Conservation (phyloP, 2,888 invertebrate species). For the Pyrocoelia pectoralis region DNA sequence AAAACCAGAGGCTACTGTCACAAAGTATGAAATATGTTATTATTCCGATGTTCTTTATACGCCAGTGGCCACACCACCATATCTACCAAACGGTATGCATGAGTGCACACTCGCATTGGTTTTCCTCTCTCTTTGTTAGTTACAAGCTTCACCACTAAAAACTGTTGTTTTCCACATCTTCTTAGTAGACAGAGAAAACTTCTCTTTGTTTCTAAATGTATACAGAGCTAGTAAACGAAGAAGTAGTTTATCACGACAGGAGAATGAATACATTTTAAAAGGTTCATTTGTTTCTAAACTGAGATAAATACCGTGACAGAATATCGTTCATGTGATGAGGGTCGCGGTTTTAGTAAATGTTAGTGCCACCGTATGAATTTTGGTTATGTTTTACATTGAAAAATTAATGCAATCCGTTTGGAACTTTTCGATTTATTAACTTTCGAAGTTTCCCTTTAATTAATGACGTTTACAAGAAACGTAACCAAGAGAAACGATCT, state of each 20-base stretch:
- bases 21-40: constrained; percentile 31
- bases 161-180: constrained; percentile 8
- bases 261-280: constrained; percentile 29
- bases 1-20: constrained; percentile 34
- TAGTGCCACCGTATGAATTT: constrained; percentile 25
- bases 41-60: constrained; percentile 34
- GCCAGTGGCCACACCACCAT: constrained; percentile 22
- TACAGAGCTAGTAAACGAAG: constrained; percentile 15
- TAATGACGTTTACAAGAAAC: constrained; percentile 21
- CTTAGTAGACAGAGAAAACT: constrained; percentile 5
- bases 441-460: constrained; percentile 20
- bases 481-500: not conserved
- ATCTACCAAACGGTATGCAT: constrained; percentile 26
- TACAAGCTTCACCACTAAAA: constrained; percentile 12
- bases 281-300: constrained; percentile 39
- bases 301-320: constrained; percentile 38
- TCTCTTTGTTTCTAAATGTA: constrained; percentile 15
- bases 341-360: constrained; percentile 21
- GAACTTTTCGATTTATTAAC: constrained; percentile 35
- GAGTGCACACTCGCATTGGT: constrained; percentile 21
- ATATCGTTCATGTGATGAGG: constrained; percentile 38
- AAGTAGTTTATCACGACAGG: constrained; percentile 33
- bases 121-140: constrained; percentile 19
- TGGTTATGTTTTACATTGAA: constrained; percentile 33
- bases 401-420: constrained; percentile 28